Evolutionary conservation across 1,140 invertebrate genomes (phyloP), one percentile per base, ranked within the genome.

Genomic region (Formica exsecta): DNA sequence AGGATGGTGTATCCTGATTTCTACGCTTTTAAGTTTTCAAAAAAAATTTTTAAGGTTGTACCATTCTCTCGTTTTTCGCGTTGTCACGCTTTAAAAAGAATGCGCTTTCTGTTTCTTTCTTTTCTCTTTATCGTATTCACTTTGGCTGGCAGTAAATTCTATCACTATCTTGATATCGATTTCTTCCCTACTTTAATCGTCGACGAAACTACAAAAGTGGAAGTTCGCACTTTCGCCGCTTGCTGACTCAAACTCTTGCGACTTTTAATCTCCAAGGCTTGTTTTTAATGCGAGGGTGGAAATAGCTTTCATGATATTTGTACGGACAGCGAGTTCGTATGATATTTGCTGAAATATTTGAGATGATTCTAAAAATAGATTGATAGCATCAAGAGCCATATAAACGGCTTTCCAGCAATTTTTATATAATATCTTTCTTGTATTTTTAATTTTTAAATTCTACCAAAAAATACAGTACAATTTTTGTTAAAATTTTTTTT

Each of bases 261-360:
- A 90, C 77, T 90, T 90, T 90, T 87, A 90, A 90, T 90, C 64
- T 87, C 51, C 41, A 29, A 54, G 29, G 66, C 44, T 73, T 75
- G 62, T 22, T 38, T 44, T 29, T 79, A 16, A 0, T 61, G 61
- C 41, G 19, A 22, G 32, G 54, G 65, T 74, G 54, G 22, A 44
- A 32, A 51, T 61, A 65, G 57, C 75, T 89, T 89, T 80, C 51
- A 79, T 90, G 80, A 87, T 87, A 87, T 89, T 87, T 66, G 41
- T 32, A 16, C 36, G 29, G 16, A 38, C 32, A 32, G 16, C 13
- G 36, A 70, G 64, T 54, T 44, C 8, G 4, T 8, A 19, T 71
- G 25, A 71, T 70, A 59, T 71, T 81, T 81, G 3, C 36, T 29
- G 51, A 81, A 9, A 70, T 80, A 29, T 57, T 70, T 70, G 13